A percentile compares a stretch with the other conserved stretches of the same genome.
phyloP scores from a whole-genome alignment of 2,888 invertebrate species.

The Tipula lateralis region DNA sequence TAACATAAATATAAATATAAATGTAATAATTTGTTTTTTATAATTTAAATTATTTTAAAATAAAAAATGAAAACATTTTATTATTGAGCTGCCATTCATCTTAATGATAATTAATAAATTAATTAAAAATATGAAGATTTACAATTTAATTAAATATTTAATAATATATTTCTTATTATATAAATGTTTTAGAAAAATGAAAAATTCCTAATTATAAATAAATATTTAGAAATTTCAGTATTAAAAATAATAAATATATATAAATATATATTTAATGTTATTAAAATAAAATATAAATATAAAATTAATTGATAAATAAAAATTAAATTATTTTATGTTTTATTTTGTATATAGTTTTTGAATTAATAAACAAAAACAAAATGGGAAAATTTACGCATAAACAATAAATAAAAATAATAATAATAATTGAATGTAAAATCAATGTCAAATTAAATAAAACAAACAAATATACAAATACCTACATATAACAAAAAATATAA shows the following conservation, averaged over 20 bases:
- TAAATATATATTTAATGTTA: too few species aligned
- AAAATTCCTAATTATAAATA: not conserved
- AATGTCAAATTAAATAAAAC: constrained; percentile 31
- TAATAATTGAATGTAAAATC: constrained; percentile 32
- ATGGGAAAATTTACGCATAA: constrained; percentile 29
- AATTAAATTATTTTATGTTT: too few species aligned
- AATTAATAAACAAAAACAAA: constrained; percentile 20
- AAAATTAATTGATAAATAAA: not conserved
- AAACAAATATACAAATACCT: not conserved
- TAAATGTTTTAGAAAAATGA: constrained; percentile 27
- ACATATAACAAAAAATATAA: not conserved
- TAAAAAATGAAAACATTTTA: constrained; percentile 19
- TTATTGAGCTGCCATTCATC: constrained; percentile 31
- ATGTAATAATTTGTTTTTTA: not conserved
- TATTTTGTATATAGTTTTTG: too few species aligned
- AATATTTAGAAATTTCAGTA: not conserved
- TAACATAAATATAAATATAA: not conserved
- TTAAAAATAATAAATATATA: constrained; percentile 12
- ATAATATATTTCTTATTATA: constrained; percentile 29
- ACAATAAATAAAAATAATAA: constrained; percentile 32
- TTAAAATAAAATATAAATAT: not conserved
- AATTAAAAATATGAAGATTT: not conserved
- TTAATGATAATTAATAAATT: constrained; percentile 32
- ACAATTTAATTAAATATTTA: constrained; percentile 12
- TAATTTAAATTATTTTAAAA: not conserved